Evolutionary conservation across 2,797 vertebrate species (phyloP), one percentile per base, ranked within the genome.

Genomic region (Pseudomugil tenellus): DNA sequence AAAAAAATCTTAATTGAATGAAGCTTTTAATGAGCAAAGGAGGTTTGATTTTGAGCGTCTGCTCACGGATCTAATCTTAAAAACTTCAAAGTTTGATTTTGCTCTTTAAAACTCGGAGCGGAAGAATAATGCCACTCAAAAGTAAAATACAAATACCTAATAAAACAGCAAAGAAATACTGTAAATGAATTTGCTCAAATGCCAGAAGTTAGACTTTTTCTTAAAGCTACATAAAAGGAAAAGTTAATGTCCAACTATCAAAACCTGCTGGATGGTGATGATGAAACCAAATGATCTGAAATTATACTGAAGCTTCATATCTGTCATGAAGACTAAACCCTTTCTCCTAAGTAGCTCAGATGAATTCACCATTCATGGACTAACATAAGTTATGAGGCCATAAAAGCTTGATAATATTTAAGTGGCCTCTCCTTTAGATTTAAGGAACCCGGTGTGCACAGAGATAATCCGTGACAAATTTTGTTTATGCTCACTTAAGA

Each of bases 331-430:
- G 3, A 3, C 14, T 13, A 51, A n/a, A 28, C 32, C 1, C 25
- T 63, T 2, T 14, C 37, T 49, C 2, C 21, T n/a, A 29, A 29
- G 10, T 6, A 41, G 19, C 37, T 37, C 16, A 10, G 8, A 5
- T 9, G 26, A 25, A 46, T 12, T 49, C 56, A 31, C 9, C 62
- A 67, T 16, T 2, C 4, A 29, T 23, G 21, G 6, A 37, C 3
- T 21, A 56, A 7, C 19, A 61, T 19, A 32, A 61, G 13, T 0
- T 46, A 56, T 3, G 19, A 28, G 16, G 12, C 26, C 34, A 56
- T 31, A n/a, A 51, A 56, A n/a, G 28, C 14, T 2, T 21, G 58
- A 10, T 70, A 31, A 57, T 49, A 70, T 63, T 54, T 55, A 65
- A 65, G 34, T 67, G 23, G 31, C 9, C 25, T 51, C 28, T 58